Evolutionary conservation across 2,797 vertebrate species (phyloP).

Genomic region (Sternotherus odoratus): DNA sequence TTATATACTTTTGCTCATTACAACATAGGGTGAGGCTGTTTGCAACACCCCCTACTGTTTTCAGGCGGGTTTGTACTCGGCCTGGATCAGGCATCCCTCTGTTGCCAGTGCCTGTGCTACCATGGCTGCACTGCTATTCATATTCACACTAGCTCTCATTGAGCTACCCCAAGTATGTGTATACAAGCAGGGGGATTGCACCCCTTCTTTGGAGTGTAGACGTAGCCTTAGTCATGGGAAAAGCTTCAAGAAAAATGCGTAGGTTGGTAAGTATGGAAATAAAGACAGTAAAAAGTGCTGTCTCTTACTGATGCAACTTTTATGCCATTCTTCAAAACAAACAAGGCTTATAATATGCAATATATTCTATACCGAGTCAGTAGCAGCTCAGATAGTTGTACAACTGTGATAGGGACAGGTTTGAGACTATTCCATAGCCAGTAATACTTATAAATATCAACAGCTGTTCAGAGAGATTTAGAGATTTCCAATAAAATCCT

Average conservation of each 20-base stretch:
- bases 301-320: accelerated
- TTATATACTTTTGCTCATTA: no score
- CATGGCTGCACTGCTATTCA: neutral
- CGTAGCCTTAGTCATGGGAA: neutral
- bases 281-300: neutral
- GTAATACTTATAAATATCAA: neutral
- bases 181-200: neutral
- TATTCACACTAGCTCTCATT: neutral
- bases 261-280: neutral
- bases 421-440: neutral
- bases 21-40: no score
- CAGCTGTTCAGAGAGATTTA: neutral
- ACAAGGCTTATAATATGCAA: neutral
- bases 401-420: neutral
- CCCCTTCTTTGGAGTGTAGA: neutral
- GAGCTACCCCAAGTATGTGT: neutral
- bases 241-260: neutral
- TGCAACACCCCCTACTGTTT: neutral
- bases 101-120: neutral
- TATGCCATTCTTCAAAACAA: neutral
- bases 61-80: neutral
- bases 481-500: neutral
- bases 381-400: neutral
- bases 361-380: neutral
- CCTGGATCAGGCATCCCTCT: neutral